Percentiles rank a stretch among this genome's conserved stretches.
phyloP scores from a whole-genome alignment of 2,797 vertebrate genomes.

The Cephalopachus bancanus region DNA sequence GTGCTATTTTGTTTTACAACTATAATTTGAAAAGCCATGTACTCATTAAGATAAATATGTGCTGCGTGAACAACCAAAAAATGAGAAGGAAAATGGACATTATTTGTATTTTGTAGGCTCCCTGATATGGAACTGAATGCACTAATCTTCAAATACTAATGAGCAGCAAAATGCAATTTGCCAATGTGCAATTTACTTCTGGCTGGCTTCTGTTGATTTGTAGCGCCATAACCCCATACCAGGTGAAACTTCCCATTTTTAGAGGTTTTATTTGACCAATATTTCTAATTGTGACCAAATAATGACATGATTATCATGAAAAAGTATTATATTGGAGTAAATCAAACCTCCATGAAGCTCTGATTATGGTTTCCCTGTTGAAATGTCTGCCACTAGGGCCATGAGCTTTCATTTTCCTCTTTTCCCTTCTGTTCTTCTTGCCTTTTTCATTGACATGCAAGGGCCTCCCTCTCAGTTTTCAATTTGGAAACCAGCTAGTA shows the following conservation, averaged over 20 bases:
- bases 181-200: conserved; percentile 66
- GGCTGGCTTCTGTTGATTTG: conserved; percentile 64
- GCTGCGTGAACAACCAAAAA: conserved; percentile 72
- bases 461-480: conserved; percentile 4
- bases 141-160: conserved; percentile 73
- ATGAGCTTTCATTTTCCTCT: not conserved
- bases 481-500: conserved; percentile 1
- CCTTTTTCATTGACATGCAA: conserved; percentile 7
- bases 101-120: conserved; percentile 70
- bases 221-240: conserved; percentile 4
- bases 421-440: not conserved
- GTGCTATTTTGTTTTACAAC: conserved; percentile 81
- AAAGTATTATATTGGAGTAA: conserved; percentile 34
- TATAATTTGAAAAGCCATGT: conserved; percentile 79
- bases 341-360: not conserved
- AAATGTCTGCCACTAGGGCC: not conserved
- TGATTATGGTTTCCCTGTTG: conserved; percentile 19
- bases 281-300: conserved; percentile 66
- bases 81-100: conserved; percentile 67
- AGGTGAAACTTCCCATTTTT: conserved; percentile 60
- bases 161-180: conserved; percentile 73
- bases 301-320: conserved; percentile 35
- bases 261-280: conserved; percentile 39
- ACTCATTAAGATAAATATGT: conserved; percentile 82
- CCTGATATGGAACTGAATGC: conserved; percentile 48